Base-by-base conservation (phyloP, 2,888 invertebrate species). In the Alloscopus bannaensis region DNA sequence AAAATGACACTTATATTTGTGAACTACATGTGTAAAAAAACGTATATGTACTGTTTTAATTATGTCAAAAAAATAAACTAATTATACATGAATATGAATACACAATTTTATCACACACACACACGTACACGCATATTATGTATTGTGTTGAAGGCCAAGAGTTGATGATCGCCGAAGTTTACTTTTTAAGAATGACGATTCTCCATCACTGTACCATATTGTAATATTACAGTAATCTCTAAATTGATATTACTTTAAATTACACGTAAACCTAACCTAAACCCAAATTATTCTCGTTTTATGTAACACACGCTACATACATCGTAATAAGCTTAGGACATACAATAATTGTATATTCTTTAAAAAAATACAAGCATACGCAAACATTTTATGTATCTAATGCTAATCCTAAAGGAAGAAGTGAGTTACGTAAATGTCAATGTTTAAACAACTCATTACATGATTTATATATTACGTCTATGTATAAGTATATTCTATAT, bases 401-500 rank as follows among this genome's bases (percentile, higher is more conserved):
- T 24, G 6, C 2, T 52, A 52, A 6, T 52, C 24, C 52, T 52
- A 47, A 47, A 47, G 13, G n/a, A 4, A 52, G 18, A 52, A 52
- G 16, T 45, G 45, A 45, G n/a, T 45, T 45, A 16, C 36, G 13
- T 36, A 13, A 36, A 45, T 52, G 22, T 52, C 20, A 22, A 18
- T 52, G 52, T 52, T 52, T 52, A 24, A 52, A 52, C 6, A 52
- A 52, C 52, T 52, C 52, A 22, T 52, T 52, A 24, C 20, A 4
- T 22, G n/a, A 36, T n/a, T 45, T 45, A 45, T 13, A 36, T 36
- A 36, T 36, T 6, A 45, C 18, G 18, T 36, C 13, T 45, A 45
- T n/a, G n/a, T n/a, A 45, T 45, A 45, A 16, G 18, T 45, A 45
- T 18, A 45, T 16, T n/a, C 3, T 8, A 20, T 52, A 24, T 52